Percentiles rank a stretch among this genome's conserved stretches.
phyloP scores from a whole-genome alignment of 2,113 vertebrate genomes.

The Psittacus erithacus region DNA sequence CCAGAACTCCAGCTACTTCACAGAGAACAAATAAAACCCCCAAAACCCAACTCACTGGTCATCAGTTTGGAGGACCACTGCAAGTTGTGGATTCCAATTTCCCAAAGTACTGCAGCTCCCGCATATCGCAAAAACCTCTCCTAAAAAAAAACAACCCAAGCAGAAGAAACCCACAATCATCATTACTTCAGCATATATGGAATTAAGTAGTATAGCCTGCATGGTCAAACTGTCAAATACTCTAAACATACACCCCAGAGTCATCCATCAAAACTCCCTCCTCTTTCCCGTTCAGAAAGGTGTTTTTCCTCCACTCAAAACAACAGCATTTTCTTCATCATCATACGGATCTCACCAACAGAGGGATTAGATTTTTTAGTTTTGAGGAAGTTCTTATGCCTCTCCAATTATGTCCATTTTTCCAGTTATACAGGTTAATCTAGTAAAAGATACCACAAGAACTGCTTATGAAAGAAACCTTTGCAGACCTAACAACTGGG shows the following conservation, averaged over 20 bases:
- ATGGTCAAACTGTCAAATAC: not conserved
- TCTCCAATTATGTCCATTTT: not conserved
- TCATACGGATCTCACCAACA: not conserved
- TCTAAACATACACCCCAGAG: not conserved
- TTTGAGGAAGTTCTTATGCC: not conserved
- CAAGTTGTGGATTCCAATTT: conserved; percentile 85
- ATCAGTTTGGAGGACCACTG: conserved; percentile 77
- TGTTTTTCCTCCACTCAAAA: not conserved
- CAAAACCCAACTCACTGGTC: conserved; percentile 73
- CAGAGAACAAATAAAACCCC: not conserved
- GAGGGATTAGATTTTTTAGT: not conserved
- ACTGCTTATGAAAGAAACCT: not conserved
- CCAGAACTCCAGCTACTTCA: not conserved
- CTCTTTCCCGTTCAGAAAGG: not conserved
- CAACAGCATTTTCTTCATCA: not conserved
- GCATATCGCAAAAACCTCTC: conserved; percentile 90
- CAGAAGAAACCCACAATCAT: not conserved
- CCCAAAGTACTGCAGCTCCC: conserved; percentile 89
- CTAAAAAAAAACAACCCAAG: conserved; percentile 60
- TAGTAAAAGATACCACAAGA: not conserved
- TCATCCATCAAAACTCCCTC: not conserved
- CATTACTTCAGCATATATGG: not conserved
- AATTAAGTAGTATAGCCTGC: not conserved
- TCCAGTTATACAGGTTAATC: not conserved
- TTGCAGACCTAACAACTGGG: not conserved